These are phyloP conservation scores for Mycogona germanica DNA, from an alignment of 2,888 invertebrate genomes.

Conservation along the genomic window DNA sequence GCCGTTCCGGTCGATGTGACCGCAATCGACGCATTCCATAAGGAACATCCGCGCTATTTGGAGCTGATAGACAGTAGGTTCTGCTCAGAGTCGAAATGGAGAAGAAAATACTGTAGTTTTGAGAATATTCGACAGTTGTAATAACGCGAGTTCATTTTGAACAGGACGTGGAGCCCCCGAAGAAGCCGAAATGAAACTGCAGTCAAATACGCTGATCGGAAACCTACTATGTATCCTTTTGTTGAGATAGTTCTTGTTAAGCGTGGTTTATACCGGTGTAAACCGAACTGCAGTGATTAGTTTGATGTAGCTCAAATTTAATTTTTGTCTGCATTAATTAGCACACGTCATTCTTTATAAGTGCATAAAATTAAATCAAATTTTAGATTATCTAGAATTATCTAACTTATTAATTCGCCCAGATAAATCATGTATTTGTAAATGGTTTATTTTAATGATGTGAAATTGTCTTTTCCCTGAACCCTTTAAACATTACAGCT, in stretches of 20 bases:
- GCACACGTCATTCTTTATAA: no score
- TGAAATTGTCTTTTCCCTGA: no score
- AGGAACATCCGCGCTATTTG: slow-evolving; percentile 61
- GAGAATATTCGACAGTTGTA: not conserved
- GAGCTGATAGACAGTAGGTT: slow-evolving; percentile 61
- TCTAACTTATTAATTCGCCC: slow-evolving; percentile 10
- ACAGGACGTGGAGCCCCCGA: slow-evolving; percentile 73
- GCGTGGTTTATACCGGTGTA: no score
- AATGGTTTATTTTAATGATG: no score
- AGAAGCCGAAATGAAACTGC: slow-evolving; percentile 50
- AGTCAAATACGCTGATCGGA: slow-evolving; percentile 49
- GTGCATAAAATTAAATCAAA: no score
- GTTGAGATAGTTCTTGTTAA: no score
- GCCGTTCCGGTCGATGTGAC: not conserved
- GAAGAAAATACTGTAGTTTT: not conserved
- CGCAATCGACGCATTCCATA: slow-evolving; percentile 44
- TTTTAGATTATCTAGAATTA: not conserved
- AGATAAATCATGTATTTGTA: not conserved
- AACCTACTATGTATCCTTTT: slow-evolving; percentile 45
- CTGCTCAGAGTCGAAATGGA: slow-evolving; percentile 28
- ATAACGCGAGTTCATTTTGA: slow-evolving; percentile 28
- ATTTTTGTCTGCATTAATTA: no score
- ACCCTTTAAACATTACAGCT: not conserved
- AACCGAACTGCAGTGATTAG: no score
- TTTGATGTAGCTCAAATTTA: no score